These are phyloP conservation scores for Chouioia cunea DNA, from an alignment of 2,888 invertebrate species.

Conservation along the genomic window DNA sequence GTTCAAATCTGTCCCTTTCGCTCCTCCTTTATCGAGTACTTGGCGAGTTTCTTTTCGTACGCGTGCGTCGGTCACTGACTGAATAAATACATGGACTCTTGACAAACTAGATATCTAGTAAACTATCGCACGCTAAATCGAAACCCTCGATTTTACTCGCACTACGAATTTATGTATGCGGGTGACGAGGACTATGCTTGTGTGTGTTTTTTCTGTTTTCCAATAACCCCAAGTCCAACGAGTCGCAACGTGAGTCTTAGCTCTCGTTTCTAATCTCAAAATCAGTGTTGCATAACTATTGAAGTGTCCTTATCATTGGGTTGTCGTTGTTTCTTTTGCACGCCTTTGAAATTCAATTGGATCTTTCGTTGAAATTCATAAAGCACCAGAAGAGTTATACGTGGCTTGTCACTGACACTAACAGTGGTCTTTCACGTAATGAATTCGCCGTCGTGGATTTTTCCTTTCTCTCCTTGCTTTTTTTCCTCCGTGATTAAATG, in stretches of 20 bases:
- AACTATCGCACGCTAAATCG: conserved; percentile 5
- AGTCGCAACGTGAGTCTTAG: no score
- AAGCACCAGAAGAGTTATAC: background rate
- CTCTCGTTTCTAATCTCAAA: no score
- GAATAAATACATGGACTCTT: conserved; percentile 13
- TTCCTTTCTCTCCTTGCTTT: no score
- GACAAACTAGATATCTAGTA: background rate
- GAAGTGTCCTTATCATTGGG: background rate
- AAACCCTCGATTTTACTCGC: background rate
- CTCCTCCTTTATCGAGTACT: conserved; percentile 26
- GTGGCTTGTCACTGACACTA: background rate
- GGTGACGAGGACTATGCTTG: background rate
- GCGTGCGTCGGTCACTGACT: conserved; percentile 31
- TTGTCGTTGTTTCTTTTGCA: background rate
- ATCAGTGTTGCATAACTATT: background rate
- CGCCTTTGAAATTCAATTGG: conserved; percentile 28
- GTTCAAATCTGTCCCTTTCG: conserved; percentile 39
- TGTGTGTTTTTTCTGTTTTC: no score
- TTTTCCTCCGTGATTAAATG: no score
- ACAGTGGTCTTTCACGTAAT: no score
- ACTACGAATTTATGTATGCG: background rate
- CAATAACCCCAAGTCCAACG: no score
- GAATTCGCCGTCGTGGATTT: no score
- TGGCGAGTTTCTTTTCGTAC: background rate
- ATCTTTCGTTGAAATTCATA: conserved; percentile 26